Evolutionary conservation across 2,797 vertebrate genomes (phyloP).

Genomic region (Halcyon chelicuti): DNA sequence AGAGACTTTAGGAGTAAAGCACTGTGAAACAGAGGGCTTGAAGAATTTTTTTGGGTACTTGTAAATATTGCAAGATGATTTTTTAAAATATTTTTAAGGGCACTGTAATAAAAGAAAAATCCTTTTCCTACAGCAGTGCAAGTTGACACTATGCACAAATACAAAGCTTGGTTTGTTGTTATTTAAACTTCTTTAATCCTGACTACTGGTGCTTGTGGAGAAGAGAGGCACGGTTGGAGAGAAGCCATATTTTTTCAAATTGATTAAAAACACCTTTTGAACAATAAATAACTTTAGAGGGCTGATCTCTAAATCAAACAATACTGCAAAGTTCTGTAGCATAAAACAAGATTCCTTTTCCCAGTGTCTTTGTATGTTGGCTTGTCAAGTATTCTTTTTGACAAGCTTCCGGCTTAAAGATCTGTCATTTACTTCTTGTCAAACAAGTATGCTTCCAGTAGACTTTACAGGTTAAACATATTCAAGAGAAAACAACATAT

Average conservation of each 20-base stretch:
- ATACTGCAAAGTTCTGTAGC: not conserved
- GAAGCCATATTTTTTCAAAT: constrained; percentile 36
- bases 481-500: not conserved
- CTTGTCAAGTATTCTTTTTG: constrained; percentile 22
- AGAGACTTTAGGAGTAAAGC: not conserved
- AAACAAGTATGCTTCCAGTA: constrained; percentile 36
- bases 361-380: not conserved
- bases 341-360: not conserved
- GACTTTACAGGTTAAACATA: constrained; percentile 45
- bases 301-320: constrained; percentile 25
- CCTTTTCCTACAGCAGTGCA: not conserved
- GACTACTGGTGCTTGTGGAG: constrained; percentile 40
- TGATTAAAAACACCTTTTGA: constrained; percentile 59
- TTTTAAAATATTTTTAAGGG: not conserved
- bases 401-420: constrained; percentile 35
- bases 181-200: constrained; percentile 49
- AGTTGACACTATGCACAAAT: constrained; percentile 9
- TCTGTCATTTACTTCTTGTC: constrained; percentile 31
- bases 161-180: constrained; percentile 39
- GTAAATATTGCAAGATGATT: not conserved
- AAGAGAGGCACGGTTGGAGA: constrained; percentile 43
- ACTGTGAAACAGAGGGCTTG: not conserved
- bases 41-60: not conserved
- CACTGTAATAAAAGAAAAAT: not conserved
- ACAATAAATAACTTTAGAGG: constrained; percentile 48